Percentiles rank a stretch among this genome's conserved stretches.
Conservation (phyloP, 2,888 invertebrate species). For the Leucophenga maculata region DNA sequence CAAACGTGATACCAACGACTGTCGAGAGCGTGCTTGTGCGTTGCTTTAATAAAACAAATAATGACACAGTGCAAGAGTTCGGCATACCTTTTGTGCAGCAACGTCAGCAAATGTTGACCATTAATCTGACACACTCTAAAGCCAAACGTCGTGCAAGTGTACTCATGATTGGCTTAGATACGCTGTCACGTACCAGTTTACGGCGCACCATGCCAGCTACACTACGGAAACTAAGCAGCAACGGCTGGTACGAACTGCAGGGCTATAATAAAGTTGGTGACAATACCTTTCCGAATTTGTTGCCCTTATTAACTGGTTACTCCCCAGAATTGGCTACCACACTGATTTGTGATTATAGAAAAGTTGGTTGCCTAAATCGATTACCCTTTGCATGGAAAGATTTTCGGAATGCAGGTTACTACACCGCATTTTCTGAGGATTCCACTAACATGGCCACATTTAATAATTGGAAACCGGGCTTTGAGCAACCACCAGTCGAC, state of each 20-base stretch:
- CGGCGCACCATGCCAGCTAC: constrained; percentile 82
- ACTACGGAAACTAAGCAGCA: constrained; percentile 76
- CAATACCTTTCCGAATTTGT: constrained; percentile 88
- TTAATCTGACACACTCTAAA: no score
- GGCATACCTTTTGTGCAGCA: constrained; percentile 1
- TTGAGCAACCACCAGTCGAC: constrained; percentile 80
- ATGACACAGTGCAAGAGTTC: background rate
- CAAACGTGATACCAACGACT: no score
- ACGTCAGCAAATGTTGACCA: no score
- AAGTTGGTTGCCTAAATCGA: constrained; percentile 76
- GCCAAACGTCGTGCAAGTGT: constrained; percentile 74
- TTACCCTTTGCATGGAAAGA: constrained; percentile 83
- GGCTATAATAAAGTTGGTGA: constrained; percentile 83
- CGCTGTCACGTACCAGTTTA: constrained; percentile 68
- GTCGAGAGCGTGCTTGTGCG: background rate
- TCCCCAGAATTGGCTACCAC: constrained; percentile 70
- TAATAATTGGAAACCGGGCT: constrained; percentile 79
- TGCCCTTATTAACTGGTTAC: constrained; percentile 82
- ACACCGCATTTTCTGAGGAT: constrained; percentile 84
- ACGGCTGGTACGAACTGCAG: constrained; percentile 79
- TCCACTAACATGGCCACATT: constrained; percentile 74
- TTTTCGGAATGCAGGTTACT: constrained; percentile 78
- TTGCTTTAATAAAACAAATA: background rate
- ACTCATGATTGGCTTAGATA: constrained; percentile 74
- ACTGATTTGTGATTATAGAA: constrained; percentile 76